phyloP scores from a whole-genome alignment of 2,888 invertebrate genomes.

The Dicycla oo region DNA sequence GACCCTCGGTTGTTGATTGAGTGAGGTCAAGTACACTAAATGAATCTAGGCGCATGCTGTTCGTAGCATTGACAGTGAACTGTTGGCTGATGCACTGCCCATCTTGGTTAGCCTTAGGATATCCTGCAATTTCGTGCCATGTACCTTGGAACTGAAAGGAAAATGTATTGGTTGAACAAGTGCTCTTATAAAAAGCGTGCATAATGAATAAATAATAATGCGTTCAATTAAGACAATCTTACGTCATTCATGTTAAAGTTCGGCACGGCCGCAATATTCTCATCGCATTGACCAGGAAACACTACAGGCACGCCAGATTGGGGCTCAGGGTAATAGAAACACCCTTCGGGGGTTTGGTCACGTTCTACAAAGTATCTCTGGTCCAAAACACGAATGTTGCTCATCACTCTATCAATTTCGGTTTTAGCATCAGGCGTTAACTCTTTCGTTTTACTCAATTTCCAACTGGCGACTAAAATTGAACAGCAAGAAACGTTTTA shows the following conservation, averaged over 20 bases:
- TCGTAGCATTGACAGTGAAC: conserved; percentile 64
- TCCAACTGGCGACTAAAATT: conserved; percentile 78
- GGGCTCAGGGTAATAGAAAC: conserved; percentile 80
- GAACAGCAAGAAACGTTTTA: neutral
- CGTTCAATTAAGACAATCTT: conserved; percentile 32
- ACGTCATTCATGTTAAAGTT: conserved; percentile 74
- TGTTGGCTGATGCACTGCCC: conserved; percentile 79
- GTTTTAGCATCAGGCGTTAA: conserved; percentile 60
- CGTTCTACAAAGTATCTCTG: conserved; percentile 71
- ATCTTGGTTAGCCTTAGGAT: conserved; percentile 73
- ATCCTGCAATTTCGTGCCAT: conserved; percentile 77
- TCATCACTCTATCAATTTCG: conserved; percentile 68
- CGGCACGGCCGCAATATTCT: conserved; percentile 68
- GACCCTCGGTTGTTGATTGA: conserved; percentile 61
- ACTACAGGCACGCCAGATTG: conserved; percentile 72
- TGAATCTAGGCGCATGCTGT: conserved; percentile 68
- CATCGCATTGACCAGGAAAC: conserved; percentile 80
- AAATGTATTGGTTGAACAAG: neutral
- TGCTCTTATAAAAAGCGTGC: accelerated
- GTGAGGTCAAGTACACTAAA: conserved; percentile 71
- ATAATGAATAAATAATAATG: neutral
- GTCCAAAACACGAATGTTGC: conserved; percentile 71
- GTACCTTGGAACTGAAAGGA: conserved; percentile 73
- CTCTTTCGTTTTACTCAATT: conserved; percentile 75
- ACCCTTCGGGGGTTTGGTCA: conserved; percentile 75